Percentiles rank a stretch among this genome's conserved stretches.
Evolutionary conservation across 1,140 invertebrate genomes (phyloP).

Genomic region (Atta cephalotes): DNA sequence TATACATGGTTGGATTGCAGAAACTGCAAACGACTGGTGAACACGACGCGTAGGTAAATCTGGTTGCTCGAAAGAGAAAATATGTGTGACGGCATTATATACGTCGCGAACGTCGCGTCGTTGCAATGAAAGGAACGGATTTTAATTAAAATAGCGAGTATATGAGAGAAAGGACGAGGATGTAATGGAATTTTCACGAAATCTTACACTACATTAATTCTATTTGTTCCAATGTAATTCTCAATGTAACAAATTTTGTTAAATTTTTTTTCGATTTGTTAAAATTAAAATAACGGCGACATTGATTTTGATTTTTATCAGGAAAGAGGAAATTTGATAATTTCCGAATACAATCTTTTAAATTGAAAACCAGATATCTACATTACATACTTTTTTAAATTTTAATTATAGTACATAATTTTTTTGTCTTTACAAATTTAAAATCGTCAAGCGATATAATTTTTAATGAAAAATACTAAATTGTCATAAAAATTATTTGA

Average conservation of each 20-base stretch:
- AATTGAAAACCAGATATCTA: not conserved
- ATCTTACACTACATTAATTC: not conserved
- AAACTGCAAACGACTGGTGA: constrained; percentile 10
- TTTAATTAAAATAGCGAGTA: constrained; percentile 40
- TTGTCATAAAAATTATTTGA: not conserved
- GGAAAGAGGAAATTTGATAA: not conserved
- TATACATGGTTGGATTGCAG: not conserved
- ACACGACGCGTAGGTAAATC: constrained; percentile 22
- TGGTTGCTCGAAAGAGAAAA: constrained; percentile 40
- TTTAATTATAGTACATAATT: not conserved
- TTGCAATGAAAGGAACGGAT: not conserved
- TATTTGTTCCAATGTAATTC: not conserved
- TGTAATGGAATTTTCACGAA: not conserved
- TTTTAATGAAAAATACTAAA: not conserved
- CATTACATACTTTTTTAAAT: not conserved
- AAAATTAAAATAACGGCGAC: not conserved
- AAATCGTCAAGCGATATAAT: not conserved
- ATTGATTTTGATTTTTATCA: not conserved
- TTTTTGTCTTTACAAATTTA: not conserved
- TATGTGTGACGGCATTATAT: constrained; percentile 23
- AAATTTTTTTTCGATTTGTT: not conserved
- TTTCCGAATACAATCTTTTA: not conserved
- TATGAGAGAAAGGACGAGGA: not conserved
- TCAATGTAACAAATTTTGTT: not conserved
- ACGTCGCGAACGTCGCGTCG: not conserved